Evolutionary conservation across 2,888 invertebrate genomes (phyloP).

Genomic region (Caenorhabditis sp.): DNA sequence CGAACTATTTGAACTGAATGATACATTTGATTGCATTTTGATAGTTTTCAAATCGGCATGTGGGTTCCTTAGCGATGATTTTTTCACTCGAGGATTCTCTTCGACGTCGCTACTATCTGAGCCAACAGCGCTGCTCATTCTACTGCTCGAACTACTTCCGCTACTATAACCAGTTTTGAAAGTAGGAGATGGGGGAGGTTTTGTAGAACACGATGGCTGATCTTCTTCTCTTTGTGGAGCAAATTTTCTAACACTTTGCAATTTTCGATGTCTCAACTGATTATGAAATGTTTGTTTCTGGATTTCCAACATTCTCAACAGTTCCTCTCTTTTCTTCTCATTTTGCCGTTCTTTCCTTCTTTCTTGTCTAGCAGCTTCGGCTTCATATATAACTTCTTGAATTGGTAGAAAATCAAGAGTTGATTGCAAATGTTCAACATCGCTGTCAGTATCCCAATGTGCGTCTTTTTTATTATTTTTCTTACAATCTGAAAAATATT

Average conservation of each 20-base stretch:
- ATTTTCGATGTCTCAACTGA: background rate
- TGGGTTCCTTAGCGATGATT: background rate
- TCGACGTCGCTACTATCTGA: background rate
- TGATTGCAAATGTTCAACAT: background rate
- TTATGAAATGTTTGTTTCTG: background rate
- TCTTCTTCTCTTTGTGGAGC: background rate
- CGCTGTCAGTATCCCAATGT: background rate
- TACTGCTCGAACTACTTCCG: background rate
- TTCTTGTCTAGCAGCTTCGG: background rate
- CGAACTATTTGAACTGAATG: background rate
- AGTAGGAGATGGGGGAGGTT: background rate
- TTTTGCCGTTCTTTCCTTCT: background rate
- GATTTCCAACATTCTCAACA: background rate
- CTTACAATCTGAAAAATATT: background rate
- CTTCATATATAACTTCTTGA: background rate
- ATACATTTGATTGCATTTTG: background rate
- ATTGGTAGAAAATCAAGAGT: conserved; percentile 3
- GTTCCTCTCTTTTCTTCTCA: background rate
- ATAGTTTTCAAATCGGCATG: background rate
- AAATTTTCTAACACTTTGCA: background rate
- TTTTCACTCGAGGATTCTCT: background rate
- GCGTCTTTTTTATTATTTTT: background rate
- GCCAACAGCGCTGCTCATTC: background rate
- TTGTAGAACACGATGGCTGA: background rate
- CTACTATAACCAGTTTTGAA: background rate